These are phyloP conservation scores for Zaprionus tsacasi DNA, from an alignment of 1,140 invertebrate species.

Conservation along the genomic window DNA sequence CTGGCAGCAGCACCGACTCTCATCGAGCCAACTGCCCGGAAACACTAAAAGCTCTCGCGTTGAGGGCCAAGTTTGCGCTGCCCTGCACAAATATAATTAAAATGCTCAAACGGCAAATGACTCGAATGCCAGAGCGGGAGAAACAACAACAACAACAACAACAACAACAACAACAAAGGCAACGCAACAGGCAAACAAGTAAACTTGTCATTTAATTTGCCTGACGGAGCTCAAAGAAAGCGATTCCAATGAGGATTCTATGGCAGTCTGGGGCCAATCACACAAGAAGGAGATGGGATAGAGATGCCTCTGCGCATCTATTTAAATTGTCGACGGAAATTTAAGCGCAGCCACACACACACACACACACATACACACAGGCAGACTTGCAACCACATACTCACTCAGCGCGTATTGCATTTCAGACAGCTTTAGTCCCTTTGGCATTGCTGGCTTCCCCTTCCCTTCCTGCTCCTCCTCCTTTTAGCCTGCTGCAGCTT, in stretches of 20 bases:
- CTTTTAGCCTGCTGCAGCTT: conserved; percentile 31
- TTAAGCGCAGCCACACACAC: conserved; percentile 20
- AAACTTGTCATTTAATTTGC: conserved; percentile 76
- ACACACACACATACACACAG: not conserved
- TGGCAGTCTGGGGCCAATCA: conserved; percentile 19
- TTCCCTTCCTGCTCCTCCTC: not conserved
- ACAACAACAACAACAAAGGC: conserved; percentile 11
- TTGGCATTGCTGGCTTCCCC: not conserved
- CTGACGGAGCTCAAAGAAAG: conserved; percentile 52
- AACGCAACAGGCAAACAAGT: conserved; percentile 43
- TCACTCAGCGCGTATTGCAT: conserved; percentile 10
- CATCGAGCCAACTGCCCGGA: conserved; percentile 63
- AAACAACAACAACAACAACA: conserved; percentile 18
- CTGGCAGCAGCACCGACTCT: not conserved
- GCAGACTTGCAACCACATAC: not conserved
- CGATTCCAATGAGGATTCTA: conserved; percentile 28
- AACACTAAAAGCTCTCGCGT: conserved; percentile 62
- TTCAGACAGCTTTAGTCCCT: conserved; percentile 12
- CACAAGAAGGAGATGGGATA: not conserved
- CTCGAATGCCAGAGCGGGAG: conserved; percentile 39
- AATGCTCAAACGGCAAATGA: conserved; percentile 60
- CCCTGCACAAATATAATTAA: conserved; percentile 80
- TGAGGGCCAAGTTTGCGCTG: conserved; percentile 54
- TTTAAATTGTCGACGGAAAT: conserved; percentile 42
- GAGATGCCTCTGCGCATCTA: conserved; percentile 11